Evolutionary conservation across 2,797 vertebrate genomes (phyloP).

Genomic region (Lycodopsis pacificus): DNA sequence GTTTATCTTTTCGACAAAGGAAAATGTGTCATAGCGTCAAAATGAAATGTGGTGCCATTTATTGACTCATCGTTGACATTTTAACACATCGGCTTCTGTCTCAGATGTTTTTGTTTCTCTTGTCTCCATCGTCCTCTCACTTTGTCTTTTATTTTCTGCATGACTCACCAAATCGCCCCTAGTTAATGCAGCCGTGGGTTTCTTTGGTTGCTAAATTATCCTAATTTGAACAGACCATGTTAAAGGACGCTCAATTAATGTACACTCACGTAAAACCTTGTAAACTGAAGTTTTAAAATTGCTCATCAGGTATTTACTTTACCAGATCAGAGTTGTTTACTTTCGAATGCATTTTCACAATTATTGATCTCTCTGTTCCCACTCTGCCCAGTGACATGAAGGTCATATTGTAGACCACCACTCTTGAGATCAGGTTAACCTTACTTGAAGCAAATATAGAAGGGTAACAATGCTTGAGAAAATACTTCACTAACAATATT

Average conservation of each 20-base stretch:
- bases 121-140: background rate
- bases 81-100: constrained; percentile 23
- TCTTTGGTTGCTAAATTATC: constrained; percentile 15
- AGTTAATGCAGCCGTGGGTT: constrained; percentile 24
- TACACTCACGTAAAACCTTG: constrained; percentile 30
- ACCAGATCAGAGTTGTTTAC: constrained; percentile 16
- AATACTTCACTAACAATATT: background rate
- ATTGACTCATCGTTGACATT: constrained; percentile 60
- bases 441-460: background rate
- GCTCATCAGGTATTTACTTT: constrained; percentile 56
- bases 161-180: constrained; percentile 15
- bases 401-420: background rate
- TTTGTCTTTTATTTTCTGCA: background rate
- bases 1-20: constrained; percentile 18
- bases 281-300: constrained; percentile 59
- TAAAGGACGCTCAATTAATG: constrained; percentile 41
- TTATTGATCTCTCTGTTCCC: background rate
- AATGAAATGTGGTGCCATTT: constrained; percentile 17
- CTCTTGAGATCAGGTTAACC: constrained; percentile 7
- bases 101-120: constrained; percentile 19
- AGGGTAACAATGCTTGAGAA: background rate
- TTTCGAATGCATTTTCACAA: background rate
- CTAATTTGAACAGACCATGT: constrained; percentile 11
- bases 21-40: constrained; percentile 8
- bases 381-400: background rate